Evolutionary conservation across 1,140 invertebrate genomes (phyloP), one percentile per base, ranked within the genome.

Genomic region (Conus betulinus): DNA sequence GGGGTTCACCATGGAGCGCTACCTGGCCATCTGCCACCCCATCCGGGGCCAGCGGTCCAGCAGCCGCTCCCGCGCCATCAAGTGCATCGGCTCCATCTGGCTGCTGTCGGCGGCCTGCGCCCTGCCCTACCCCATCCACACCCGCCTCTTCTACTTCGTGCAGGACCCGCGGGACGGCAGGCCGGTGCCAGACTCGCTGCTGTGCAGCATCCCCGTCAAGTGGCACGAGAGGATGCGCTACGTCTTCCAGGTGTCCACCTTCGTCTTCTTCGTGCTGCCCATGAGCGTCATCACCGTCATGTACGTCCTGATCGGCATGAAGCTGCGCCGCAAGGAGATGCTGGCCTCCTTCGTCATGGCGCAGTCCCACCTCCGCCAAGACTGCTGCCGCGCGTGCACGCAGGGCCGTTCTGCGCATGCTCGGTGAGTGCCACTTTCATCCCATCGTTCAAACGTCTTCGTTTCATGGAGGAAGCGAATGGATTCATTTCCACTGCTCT

Each of bases 21-120:
- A 99, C 94, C 96, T 99, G 27, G 98, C 98, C 23, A 99, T 99
- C 90, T 99, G 98, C 95, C 97, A 98, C 94, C 98, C 98, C 0
- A 97, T 99, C 90, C 96, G 97, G 91, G 97, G 97, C 0, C 98
- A 98, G 93, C 98, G 97, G 3, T 97, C 98, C 96, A 97, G 97
- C 0, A 97, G 97, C 10, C 96, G 98, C 67, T 96, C 97, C 78
- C 96, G 98, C 55, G 97, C 98, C 3, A 93, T 97, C n/a, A 96
- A 97, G 60, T 97, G 98, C 81, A 98, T 99, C 79, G 95, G 97
- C 3, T 95, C 96, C 15, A 96, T 98, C 17, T 99, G 98, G 98
- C 92, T 97, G 0, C 92, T 98, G 0, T 97, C 97, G 2, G 96
- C 98, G 23, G 95, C 97, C 67, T 96, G 97, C 20, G 98, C 98